Evolutionary conservation across 2,113 vertebrate genomes (phyloP), one percentile per base, ranked within the genome.

Genomic region (Uria lomvia): DNA sequence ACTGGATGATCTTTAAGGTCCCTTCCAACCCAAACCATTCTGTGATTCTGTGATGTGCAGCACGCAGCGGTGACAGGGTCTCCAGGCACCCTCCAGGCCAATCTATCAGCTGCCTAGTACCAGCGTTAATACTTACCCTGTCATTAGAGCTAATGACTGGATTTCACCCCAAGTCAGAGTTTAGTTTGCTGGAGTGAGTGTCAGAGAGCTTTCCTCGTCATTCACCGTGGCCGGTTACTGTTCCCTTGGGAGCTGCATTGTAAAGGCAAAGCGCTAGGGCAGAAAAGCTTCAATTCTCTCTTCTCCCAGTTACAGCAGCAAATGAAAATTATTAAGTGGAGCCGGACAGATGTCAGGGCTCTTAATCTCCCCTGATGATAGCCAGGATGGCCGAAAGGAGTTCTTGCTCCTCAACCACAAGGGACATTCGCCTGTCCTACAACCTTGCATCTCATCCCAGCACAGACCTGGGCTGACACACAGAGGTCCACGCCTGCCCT

Each of bases 221-320:
- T 6, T 40, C 70, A 62, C 63, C 1, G 0, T 6, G 55, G 15
- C 27, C 0, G 0, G 15, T 8, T 52, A 12, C 27, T 29, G 30
- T 15, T 71, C 75, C 74, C n/a, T 21, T 5, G 40, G 71, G 88
- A 90, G 6, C 4, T 59, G 32, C 59, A 36, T 55, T 11, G 21
- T 59, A 70, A 86, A 62, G 23, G 22, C 30, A 53, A 56, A 66
- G 43, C 66, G 30, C 34, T 11, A 7, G 5, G 19, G 23, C 18
- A 86, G 93, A 47, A 73, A 86, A 80, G 45, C 42, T 62, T 80
- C 26, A 40, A 1, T 70, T 90, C 22, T 60, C 58, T 50, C 66
- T 76, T 83, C 53, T 77, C 34, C 29, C 45, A 42, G 16, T 19
- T 23, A 49, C 11, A 90, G 65, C 23, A 60, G 63, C 14, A 45